phyloP scores from a whole-genome alignment of 1,140 invertebrate genomes.

The Rhopalosiphum padi region DNA sequence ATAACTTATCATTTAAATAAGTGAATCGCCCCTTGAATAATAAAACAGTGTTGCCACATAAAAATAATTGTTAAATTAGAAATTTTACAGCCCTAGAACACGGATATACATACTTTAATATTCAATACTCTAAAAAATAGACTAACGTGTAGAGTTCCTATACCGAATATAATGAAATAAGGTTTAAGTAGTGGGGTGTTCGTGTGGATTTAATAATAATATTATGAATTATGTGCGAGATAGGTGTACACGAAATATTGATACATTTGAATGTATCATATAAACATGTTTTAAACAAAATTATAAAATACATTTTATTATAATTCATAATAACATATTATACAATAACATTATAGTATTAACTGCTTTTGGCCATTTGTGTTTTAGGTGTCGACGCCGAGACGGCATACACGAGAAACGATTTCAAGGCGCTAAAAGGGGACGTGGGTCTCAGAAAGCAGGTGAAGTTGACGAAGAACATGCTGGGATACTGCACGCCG shows the following conservation, averaged over 20 bases:
- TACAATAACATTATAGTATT: not conserved
- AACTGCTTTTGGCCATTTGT: not conserved
- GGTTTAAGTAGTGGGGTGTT: not conserved
- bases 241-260: not conserved
- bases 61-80: not conserved
- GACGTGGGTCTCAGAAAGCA: constrained; percentile 74
- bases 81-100: not conserved
- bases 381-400: constrained; percentile 67
- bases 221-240: not conserved
- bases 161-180: not conserved
- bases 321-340: no score
- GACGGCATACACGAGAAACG: constrained; percentile 79
- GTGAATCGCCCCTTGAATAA: not conserved
- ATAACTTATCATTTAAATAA: no score
- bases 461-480: constrained; percentile 76
- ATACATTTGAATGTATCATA: no score
- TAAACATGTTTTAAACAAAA: not conserved
- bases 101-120: no score
- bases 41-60: not conserved
- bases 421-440: constrained; percentile 71
- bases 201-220: not conserved
- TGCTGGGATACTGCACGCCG: constrained; percentile 79
- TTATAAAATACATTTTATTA: not conserved
- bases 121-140: no score
- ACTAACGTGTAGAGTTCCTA: not conserved